Evolutionary conservation across 2,888 invertebrate genomes (phyloP).

Genomic region (Cantharis rustica): DNA sequence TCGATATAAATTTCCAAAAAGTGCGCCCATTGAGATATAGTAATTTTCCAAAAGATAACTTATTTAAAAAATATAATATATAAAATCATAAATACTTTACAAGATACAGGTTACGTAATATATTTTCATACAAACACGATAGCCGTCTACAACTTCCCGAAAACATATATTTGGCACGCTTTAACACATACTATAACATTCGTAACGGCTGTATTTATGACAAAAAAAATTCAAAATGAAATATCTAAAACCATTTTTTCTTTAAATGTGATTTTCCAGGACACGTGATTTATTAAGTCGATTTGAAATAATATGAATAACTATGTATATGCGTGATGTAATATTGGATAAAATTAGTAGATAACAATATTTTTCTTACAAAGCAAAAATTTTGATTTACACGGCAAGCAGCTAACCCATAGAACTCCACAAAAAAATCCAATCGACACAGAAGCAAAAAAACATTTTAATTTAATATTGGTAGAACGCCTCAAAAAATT

Average conservation of each 20-base stretch:
- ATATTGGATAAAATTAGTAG: neutral
- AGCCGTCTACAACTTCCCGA: slow-evolving; percentile 20
- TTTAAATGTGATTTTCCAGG: neutral
- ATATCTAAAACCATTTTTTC: neutral
- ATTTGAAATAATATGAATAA: neutral
- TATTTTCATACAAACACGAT: slow-evolving; percentile 11
- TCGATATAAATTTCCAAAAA: neutral
- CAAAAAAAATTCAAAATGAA: neutral
- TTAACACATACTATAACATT: slow-evolving; percentile 24
- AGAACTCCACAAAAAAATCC: neutral
- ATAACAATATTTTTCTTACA: neutral
- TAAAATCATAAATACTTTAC: neutral
- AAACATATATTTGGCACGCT: slow-evolving; percentile 25
- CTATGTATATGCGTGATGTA: neutral
- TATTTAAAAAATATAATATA: neutral
- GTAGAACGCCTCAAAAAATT: too few relatives aligned
- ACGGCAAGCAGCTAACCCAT: neutral
- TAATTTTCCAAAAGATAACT: neutral
- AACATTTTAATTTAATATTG: neutral
- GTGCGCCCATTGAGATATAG: neutral
- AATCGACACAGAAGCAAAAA: neutral
- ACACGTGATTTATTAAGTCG: neutral
- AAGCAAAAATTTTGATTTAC: neutral
- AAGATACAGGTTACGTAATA: neutral
- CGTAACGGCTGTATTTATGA: slow-evolving; percentile 18